Evolutionary conservation across 2,113 vertebrate species (phyloP).

Genomic region (Anseranas semipalmata): DNA sequence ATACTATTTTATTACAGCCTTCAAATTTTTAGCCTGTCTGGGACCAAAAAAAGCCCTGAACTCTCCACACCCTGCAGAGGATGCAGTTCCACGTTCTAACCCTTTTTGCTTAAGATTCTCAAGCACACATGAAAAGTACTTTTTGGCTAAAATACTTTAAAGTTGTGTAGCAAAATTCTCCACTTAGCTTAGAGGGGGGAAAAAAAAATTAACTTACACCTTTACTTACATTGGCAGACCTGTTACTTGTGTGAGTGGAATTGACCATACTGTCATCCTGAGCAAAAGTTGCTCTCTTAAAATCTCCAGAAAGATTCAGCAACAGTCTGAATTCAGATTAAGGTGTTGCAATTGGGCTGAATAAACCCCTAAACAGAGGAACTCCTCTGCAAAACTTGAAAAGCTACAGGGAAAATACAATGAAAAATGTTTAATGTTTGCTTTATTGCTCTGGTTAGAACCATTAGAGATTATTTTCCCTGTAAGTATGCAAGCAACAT

Average conservation of each 20-base stretch:
- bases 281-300: background rate
- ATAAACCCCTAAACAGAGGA: background rate
- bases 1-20: background rate
- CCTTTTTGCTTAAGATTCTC: background rate
- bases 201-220: too few relatives aligned
- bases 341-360: background rate
- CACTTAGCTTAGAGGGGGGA: fast-evolving
- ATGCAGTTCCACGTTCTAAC: background rate
- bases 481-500: background rate
- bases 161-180: background rate
- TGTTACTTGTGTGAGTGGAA: background rate
- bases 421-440: background rate
- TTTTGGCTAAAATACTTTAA: background rate
- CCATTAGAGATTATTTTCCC: background rate
- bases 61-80: background rate
- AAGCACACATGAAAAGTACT: background rate
- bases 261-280: background rate
- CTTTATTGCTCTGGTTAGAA: background rate
- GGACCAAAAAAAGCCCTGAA: background rate
- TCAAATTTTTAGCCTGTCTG: background rate
- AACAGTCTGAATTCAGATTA: background rate
- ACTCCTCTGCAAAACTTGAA: background rate
- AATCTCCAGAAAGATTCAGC: background rate
- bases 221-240: background rate
- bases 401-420: background rate